Base-by-base conservation (phyloP, 2,888 invertebrate genomes). In the Pachydiplax longipennis region DNA sequence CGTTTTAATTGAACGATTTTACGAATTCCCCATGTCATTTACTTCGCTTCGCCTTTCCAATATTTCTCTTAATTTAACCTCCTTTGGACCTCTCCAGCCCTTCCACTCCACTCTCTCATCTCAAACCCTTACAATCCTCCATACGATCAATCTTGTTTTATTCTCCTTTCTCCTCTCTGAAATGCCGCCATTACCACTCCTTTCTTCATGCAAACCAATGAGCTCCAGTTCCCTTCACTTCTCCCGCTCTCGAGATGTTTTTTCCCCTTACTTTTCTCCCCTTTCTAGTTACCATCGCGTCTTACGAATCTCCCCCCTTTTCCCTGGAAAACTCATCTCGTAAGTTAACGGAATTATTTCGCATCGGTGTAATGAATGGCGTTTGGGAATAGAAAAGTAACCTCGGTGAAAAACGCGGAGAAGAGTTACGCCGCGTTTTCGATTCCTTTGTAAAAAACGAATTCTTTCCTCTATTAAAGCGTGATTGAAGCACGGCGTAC, bases 101-200 rank as follows among this genome's bases (percentile, higher is more conserved):
- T n/a, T n/a, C 40, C 37, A 13, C 81, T 81, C 81, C 18, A 13
- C 81, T 61, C 87, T 35, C 87, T 61, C 61, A 87, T 87, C 87
- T 61, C 61, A 37, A 61, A 58, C 87, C 65, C 87, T 87, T 61
- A 87, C 87, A 87, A 87, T 87, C 87, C 87, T 87, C 87, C 87
- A 40, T 87, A 65, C 87, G 87, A 87, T 87, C 87, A 87, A 87
- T 87, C 87, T 87, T 87, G 87, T 87, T 87, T 87, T 87, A 87
- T 87, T 87, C 87, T 61, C 61, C 87, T 58, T 31, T 65, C 81
- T 81, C 87, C 58, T 25, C 82, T 48, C n/a, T 53, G 87, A 61
- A 61, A 87, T 61, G 61, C 35, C 87, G 87, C 87, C 87, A 87
- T 87, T 65, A 87, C 87, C 61, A 61, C 87, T 37, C 87, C 87